Conservation (phyloP, 2,888 invertebrate species). For the Pilophorus perplexus region DNA sequence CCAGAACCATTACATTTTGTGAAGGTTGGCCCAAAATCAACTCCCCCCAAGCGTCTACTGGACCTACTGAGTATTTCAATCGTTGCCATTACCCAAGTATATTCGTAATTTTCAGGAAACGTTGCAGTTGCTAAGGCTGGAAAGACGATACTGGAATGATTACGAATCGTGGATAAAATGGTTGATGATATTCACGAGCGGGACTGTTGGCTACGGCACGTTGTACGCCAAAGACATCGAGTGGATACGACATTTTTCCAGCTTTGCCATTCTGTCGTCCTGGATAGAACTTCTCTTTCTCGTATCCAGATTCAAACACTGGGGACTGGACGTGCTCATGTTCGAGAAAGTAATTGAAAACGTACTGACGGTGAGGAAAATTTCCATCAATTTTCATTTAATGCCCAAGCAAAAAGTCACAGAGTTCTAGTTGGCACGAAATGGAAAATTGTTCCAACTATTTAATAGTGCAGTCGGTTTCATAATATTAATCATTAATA, state of each 20-base stretch:
- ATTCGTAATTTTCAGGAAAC: conserved; percentile 54
- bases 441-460: no score
- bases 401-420: no score
- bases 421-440: no score
- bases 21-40: no score
- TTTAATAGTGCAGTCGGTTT: no score
- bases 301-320: conserved; percentile 59
- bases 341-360: conserved; percentile 61
- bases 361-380: conserved; percentile 58
- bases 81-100: no score
- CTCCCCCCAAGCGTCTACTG: no score
- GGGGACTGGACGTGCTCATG: conserved; percentile 62
- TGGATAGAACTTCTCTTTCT: conserved; percentile 62
- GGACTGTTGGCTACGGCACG: conserved; percentile 19
- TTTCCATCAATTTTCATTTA: no score
- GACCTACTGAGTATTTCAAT: no score
- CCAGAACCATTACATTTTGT: no score
- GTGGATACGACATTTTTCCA: conserved; percentile 58
- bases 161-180: conserved; percentile 61
- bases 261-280: conserved; percentile 57
- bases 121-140: conserved; percentile 52
- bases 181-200: conserved; percentile 52
- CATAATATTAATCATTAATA: no score
- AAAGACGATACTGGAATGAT: conserved; percentile 57
- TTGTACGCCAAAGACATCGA: conserved; percentile 6